Evolutionary conservation across 2,888 invertebrate genomes (phyloP).

Genomic region (Agriotes lineatus): DNA sequence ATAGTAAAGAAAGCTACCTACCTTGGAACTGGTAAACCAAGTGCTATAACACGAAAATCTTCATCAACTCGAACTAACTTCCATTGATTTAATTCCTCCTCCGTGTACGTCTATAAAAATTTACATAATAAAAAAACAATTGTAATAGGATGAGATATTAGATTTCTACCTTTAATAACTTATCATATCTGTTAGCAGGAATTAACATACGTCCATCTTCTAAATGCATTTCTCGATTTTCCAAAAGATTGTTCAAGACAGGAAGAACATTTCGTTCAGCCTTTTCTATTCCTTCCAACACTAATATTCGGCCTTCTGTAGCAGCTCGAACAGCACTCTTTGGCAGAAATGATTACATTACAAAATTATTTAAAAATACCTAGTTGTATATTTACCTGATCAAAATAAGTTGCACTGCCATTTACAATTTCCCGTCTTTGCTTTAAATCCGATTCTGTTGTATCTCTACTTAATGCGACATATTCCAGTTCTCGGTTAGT

Average conservation of each 20-base stretch:
- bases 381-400: conserved; percentile 85
- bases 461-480: conserved; percentile 93
- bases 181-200: conserved; percentile 90
- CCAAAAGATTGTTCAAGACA: conserved; percentile 94
- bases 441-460: conserved; percentile 97
- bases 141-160: conserved; percentile 22
- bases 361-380: neutral
- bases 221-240: conserved; percentile 98
- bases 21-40: conserved; percentile 89
- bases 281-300: conserved; percentile 97
- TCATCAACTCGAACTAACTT: conserved; percentile 93
- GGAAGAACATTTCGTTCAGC: conserved; percentile 97
- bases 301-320: conserved; percentile 85
- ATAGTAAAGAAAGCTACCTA: conserved; percentile 47
- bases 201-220: conserved; percentile 96
- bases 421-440: conserved; percentile 91
- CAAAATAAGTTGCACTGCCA: conserved; percentile 92
- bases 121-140: too few species aligned
- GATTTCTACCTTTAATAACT: conserved; percentile 78
- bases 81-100: conserved; percentile 85
- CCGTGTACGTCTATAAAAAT: conserved; percentile 81
- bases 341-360: too few species aligned
- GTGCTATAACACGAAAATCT: conserved; percentile 91
- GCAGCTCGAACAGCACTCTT: conserved; percentile 96
- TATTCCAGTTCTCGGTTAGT: conserved; percentile 93